Evolutionary conservation across 1,140 invertebrate genomes (phyloP), one percentile per base, ranked within the genome.

Genomic region (Bradysia coprophila): DNA sequence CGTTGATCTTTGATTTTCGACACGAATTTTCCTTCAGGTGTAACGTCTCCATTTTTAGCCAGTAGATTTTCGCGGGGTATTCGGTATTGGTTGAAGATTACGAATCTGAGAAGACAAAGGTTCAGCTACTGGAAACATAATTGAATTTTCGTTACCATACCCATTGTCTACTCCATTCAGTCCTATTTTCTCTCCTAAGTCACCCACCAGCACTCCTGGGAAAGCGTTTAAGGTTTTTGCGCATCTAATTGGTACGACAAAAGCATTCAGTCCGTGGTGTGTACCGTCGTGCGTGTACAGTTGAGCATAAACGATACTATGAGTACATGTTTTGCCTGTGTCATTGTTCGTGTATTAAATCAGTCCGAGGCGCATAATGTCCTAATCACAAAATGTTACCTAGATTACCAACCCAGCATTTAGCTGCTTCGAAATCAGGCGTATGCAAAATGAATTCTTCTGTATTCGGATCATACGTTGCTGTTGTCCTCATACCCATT

Each of bases 1-100:
- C 67, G 80, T 11, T 76, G 71, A 54, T 89, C 78, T 55, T 78
- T 78, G 41, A 80, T 71, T 1, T 71, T 69, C 1, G 78, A 72
- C 1, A 76, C 61, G 59, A 93, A 96, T 52, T 78, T 69, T 13
- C 92, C 92, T 31, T 81, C 72, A 2, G 73, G 65, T 33, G 81
- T 81, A 2, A 97, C 84, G 57, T 93, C 86, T 6, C 84, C 85
- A 15, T 76, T 78, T 59, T 76, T 82, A 56, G 93, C 91, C 19
- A 96, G 57, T 13, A 94, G 63, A 55, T 73, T 74, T 43, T 75
- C 75, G 41, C 78, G 73, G 1, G 88, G 79, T 34, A 95, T 75
- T 41, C 67, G 63, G 56, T 89, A 90, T 44, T 91, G 75, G 43
- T 89, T 70, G 55, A 95, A 93, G 57, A 85, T 73, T 4, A 91